Conservation (phyloP, 2,797 vertebrate species). For the Phaenicophaeus curvirostris region DNA sequence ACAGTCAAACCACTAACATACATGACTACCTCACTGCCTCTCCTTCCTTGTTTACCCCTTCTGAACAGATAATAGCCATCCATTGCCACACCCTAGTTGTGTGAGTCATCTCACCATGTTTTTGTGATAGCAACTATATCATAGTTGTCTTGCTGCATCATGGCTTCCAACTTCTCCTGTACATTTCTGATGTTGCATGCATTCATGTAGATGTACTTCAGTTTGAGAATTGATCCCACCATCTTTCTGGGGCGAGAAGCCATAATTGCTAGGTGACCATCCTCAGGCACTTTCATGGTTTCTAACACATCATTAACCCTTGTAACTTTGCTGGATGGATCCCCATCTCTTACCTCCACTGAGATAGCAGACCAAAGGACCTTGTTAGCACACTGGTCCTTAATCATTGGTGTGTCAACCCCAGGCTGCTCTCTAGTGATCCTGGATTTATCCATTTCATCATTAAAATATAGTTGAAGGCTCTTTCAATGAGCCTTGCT, state of each 20-base stretch:
- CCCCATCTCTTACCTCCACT: not conserved
- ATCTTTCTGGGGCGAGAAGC: not conserved
- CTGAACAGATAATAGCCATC: not conserved
- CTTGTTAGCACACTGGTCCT: not conserved
- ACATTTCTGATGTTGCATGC: not conserved
- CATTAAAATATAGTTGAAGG: not conserved
- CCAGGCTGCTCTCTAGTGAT: not conserved
- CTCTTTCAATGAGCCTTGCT: not conserved
- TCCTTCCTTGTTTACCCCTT: not conserved
- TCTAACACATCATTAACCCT: not conserved
- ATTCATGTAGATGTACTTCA: not conserved
- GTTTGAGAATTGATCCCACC: not conserved
- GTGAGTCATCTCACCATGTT: not conserved
- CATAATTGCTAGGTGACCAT: not conserved
- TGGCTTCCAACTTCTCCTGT: not conserved
- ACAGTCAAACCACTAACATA: not conserved
- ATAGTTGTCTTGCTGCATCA: not conserved
- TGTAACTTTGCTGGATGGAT: not conserved
- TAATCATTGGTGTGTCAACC: not conserved
- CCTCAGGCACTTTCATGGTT: not conserved
- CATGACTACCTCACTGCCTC: not conserved
- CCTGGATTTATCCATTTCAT: not conserved
- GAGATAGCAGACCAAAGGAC: not conserved
- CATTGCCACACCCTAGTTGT: not conserved
- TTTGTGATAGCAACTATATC: not conserved